A percentile compares a stretch with the other conserved stretches of the same genome.
phyloP scores from a whole-genome alignment of 2,113 vertebrate genomes.

The Eurystomus gularis region DNA sequence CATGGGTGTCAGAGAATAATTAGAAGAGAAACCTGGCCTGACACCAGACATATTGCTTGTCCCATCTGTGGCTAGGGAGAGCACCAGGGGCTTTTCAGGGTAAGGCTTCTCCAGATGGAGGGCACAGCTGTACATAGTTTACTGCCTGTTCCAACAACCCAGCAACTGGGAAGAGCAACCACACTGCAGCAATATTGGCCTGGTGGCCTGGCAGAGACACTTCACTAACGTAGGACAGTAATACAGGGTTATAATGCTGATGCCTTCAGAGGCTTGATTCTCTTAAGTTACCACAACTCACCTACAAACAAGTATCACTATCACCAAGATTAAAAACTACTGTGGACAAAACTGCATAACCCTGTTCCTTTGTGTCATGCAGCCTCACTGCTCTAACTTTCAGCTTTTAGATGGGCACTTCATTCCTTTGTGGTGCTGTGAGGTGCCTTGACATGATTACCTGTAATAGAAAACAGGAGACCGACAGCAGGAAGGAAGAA shows the following conservation, averaged over 20 bases:
- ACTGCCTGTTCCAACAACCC: background rate
- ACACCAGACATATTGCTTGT: background rate
- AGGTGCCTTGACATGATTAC: background rate
- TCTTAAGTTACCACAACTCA: background rate
- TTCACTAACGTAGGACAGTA: background rate
- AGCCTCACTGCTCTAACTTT: background rate
- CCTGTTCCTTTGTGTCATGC: background rate
- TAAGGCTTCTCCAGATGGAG: background rate
- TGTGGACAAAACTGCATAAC: background rate
- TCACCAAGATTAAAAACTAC: background rate
- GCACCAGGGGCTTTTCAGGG: background rate
- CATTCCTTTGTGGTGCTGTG: background rate
- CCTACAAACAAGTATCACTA: background rate
- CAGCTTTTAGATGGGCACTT: background rate
- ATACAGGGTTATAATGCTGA: background rate
- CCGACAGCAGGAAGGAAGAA: fast-evolving
- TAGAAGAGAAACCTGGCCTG: background rate
- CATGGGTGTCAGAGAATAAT: background rate
- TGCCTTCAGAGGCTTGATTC: background rate
- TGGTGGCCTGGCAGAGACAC: background rate
- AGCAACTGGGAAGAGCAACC: background rate
- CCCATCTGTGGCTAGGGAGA: background rate
- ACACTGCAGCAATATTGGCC: background rate
- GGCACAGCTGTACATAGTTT: background rate
- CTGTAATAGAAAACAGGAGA: background rate